Evolutionary conservation across 2,113 vertebrate species (phyloP).

Genomic region (Gobius niger): DNA sequence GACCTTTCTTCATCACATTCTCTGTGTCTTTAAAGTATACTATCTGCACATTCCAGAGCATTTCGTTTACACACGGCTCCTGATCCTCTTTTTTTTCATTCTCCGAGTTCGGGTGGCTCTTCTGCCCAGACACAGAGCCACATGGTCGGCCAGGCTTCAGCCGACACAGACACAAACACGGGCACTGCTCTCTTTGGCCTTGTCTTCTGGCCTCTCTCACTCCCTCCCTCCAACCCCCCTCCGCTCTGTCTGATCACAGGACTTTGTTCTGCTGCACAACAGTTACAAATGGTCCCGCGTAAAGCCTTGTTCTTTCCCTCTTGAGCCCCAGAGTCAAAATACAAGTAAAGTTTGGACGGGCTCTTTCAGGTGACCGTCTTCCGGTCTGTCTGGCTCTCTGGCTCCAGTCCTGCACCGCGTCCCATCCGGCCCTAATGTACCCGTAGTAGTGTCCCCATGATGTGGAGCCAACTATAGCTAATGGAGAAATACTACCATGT

Average conservation of each 20-base stretch:
- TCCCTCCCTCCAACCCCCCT: slow-evolving; percentile 39
- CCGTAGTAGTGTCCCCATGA: slow-evolving; percentile 42
- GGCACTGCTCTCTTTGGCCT: slow-evolving; percentile 54
- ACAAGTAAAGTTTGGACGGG: slow-evolving; percentile 48
- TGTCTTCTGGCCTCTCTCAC: slow-evolving; percentile 42
- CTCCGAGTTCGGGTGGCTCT: slow-evolving; percentile 28
- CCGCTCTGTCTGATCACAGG: slow-evolving; percentile 68
- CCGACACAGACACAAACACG: slow-evolving; percentile 29
- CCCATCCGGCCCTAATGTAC: slow-evolving; percentile 52
- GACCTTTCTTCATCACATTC: background rate
- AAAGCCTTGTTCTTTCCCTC: slow-evolving; percentile 58
- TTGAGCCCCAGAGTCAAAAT: slow-evolving; percentile 47
- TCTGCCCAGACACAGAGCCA: slow-evolving; percentile 33
- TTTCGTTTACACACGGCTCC: slow-evolving; percentile 33
- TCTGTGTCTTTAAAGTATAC: background rate
- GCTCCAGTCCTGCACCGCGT: slow-evolving; percentile 34
- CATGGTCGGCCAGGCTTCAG: slow-evolving; percentile 14
- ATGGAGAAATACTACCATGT: slow-evolving; percentile 43
- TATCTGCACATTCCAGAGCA: slow-evolving; percentile 19
- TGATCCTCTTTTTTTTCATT: slow-evolving; percentile 11
- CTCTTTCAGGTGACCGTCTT: slow-evolving; percentile 67
- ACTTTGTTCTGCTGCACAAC: slow-evolving; percentile 64
- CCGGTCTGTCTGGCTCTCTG: slow-evolving; percentile 44
- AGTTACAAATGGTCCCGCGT: slow-evolving; percentile 58
- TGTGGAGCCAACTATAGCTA: slow-evolving; percentile 29